phyloP scores from a whole-genome alignment of 2,113 vertebrate genomes.

The Poeciliopsis occidentalis region DNA sequence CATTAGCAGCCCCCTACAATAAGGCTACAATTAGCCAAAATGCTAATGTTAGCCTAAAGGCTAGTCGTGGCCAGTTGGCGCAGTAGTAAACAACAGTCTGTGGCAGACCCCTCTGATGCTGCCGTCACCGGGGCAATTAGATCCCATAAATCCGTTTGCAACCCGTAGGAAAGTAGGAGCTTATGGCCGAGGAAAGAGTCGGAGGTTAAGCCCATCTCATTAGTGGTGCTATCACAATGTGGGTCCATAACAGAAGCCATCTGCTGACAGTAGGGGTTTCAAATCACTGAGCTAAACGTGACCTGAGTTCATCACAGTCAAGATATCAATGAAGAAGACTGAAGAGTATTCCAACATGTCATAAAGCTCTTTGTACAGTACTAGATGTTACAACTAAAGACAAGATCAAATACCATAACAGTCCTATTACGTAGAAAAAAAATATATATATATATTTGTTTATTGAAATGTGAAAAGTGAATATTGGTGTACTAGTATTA shows the following conservation, averaged over 20 bases:
- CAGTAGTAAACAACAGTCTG: constrained; percentile 8
- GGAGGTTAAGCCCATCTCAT: constrained; percentile 68
- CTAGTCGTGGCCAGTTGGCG: constrained; percentile 23
- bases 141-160: constrained; percentile 57
- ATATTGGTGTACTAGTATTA: too few relatives aligned
- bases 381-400: not conserved
- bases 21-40: too few relatives aligned
- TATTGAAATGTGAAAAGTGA: too few relatives aligned
- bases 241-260: constrained; percentile 42
- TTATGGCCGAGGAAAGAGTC: constrained; percentile 47
- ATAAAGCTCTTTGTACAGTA: not conserved
- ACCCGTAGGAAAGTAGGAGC: constrained; percentile 42
- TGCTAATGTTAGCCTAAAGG: too few relatives aligned
- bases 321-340: not conserved
- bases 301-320: constrained; percentile 23
- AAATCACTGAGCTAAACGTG: constrained; percentile 12
- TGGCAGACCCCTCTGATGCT: constrained; percentile 33
- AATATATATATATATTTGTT: too few relatives aligned
- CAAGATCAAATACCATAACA: too few relatives aligned
- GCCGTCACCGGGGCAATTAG: constrained; percentile 61
- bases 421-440: too few relatives aligned
- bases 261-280: constrained; percentile 31
- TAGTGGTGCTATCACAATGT: constrained; percentile 53
- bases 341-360: not conserved
- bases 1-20: too few relatives aligned